Percentiles rank a stretch among this genome's conserved stretches.
Conservation (phyloP, 2,888 invertebrate species). For the Noctua comes region DNA sequence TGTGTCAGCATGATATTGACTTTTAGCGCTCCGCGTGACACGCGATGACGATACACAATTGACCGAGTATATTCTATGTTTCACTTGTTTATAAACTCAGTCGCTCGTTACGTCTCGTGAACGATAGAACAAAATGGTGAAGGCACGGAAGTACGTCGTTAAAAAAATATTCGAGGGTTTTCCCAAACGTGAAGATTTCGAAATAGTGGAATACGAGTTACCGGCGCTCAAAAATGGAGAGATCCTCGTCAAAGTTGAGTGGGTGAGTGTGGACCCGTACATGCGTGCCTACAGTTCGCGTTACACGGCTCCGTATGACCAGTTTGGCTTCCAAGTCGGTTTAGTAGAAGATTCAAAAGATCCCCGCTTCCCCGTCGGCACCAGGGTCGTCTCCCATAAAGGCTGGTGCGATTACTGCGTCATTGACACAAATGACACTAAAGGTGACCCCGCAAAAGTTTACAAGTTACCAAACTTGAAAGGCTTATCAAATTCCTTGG, state of each 20-base stretch:
- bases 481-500: constrained; percentile 88
- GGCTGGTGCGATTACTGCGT: constrained; percentile 70
- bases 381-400: constrained; percentile 89
- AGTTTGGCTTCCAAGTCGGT: constrained; percentile 76
- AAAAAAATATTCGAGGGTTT: constrained; percentile 88
- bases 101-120: constrained; percentile 26
- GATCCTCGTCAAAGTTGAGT: constrained; percentile 74
- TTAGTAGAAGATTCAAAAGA: constrained; percentile 91
- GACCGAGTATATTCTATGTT: constrained; percentile 16
- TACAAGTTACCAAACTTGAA: constrained; percentile 90
- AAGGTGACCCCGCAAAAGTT: constrained; percentile 53
- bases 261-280: constrained; percentile 77
- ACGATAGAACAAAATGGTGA: constrained; percentile 78
- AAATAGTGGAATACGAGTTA: constrained; percentile 91
- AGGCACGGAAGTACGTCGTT: constrained; percentile 85
- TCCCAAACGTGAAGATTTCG: constrained; percentile 90
- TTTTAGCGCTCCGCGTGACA: constrained; percentile 38
- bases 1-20: constrained; percentile 41
- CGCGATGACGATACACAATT: constrained; percentile 33
- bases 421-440: constrained; percentile 59
- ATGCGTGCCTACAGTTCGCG: constrained; percentile 67
- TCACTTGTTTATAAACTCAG: constrained; percentile 42
- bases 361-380: constrained; percentile 90
- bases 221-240: constrained; percentile 76
- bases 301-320: constrained; percentile 73